phyloP scores from a whole-genome alignment of 2,113 vertebrate genomes.

The Grantiella picta region DNA sequence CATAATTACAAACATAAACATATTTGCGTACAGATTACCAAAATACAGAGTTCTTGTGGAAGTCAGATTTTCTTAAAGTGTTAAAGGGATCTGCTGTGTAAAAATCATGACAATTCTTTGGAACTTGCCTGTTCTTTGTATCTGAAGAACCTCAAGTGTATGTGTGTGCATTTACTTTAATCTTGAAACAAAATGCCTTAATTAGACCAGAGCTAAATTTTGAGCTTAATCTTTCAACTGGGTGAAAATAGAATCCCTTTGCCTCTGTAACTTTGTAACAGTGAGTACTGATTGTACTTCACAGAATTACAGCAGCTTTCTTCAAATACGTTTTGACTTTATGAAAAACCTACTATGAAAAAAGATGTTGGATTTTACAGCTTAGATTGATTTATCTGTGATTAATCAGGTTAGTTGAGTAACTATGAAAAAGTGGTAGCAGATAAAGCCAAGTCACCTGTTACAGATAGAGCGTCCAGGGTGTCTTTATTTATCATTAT shows the following conservation, averaged over 20 bases:
- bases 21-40: neutral
- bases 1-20: neutral
- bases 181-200: neutral
- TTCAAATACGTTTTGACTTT: neutral
- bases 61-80: neutral
- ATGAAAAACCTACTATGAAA: neutral
- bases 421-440: neutral
- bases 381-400: neutral
- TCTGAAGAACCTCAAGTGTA: neutral
- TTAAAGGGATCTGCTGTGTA: neutral
- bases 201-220: neutral
- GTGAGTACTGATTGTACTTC: neutral
- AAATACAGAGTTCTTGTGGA: neutral
- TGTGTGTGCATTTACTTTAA: neutral
- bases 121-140: neutral
- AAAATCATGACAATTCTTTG: neutral
- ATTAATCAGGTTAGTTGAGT: neutral
- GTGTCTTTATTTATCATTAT: neutral
- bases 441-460: neutral
- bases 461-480: neutral
- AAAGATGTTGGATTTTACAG: neutral
- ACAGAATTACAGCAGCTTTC: neutral
- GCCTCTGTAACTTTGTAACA: neutral
- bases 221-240: neutral
- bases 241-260: neutral